phyloP scores from a whole-genome alignment of 2,113 vertebrate species.

The Malurus melanocephalus region DNA sequence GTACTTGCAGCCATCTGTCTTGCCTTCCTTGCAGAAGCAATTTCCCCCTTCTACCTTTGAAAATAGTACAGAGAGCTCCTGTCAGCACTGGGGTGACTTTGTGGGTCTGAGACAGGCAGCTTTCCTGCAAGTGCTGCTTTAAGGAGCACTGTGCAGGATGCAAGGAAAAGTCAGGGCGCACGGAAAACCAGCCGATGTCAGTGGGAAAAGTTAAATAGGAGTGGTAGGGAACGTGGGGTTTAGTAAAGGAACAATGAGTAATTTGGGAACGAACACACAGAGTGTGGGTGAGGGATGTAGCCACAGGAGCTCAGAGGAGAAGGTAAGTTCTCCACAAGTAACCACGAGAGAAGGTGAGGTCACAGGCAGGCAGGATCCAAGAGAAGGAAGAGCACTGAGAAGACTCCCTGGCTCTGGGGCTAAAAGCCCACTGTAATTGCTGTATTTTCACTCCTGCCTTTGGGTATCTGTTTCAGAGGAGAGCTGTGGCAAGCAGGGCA shows the following conservation, averaged over 20 bases:
- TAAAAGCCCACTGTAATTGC: neutral
- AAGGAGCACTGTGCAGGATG: accelerated
- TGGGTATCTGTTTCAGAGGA: neutral
- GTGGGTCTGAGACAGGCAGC: neutral
- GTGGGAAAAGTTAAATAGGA: neutral
- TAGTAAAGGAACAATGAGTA: neutral
- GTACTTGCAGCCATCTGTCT: conserved; percentile 29
- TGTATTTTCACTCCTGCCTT: neutral
- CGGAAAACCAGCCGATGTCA: neutral
- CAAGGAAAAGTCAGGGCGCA: neutral
- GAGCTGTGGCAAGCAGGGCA: neutral
- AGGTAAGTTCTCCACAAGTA: neutral
- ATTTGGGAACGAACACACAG: neutral
- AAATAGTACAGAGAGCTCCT: neutral
- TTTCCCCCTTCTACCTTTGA: neutral
- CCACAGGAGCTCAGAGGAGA: neutral
- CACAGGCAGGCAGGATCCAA: neutral
- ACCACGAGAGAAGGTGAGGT: neutral
- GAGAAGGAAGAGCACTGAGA: neutral
- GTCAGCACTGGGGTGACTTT: neutral
- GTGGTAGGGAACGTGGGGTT: neutral
- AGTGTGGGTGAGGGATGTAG: neutral
- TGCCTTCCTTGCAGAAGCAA: neutral
- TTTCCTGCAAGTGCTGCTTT: neutral
- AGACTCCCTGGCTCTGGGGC: neutral